Evolutionary conservation across 2,113 vertebrate species (phyloP), one percentile per base, ranked within the genome.

Genomic region (Anolis sagrei): DNA sequence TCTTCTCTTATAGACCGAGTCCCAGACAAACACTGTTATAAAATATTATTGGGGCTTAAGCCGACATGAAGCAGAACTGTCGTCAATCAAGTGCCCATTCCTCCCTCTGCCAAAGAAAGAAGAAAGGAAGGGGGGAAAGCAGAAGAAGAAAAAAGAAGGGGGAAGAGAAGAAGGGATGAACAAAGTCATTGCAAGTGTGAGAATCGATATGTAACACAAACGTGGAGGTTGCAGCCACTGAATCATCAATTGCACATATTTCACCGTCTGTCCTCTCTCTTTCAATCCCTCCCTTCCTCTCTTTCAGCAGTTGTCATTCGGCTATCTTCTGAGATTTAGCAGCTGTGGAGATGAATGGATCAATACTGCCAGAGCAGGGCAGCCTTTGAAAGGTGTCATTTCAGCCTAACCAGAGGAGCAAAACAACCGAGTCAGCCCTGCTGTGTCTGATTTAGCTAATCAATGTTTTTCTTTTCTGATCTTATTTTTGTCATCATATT

Each of bases 1-100:
- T 96, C 95, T 95, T 95, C 91, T 94, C 95, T 95, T 96, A 97
- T 97, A 97, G 92, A 87, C 87, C 80, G 13, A 85, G 88, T 58
- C 84, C 88, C 93, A 93, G 91, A 90, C 91, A 89, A 86, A 94
- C 92, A 90, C 85, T 79, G 93, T 87, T 94, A 95, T 94, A 92
- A 95, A 95, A 95, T 90, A 91, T 91, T 90, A 89, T 86, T 90
- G 91, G 88, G 92, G 93, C 94, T 93, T 92, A 44, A 93, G 90
- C 92, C 85, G 92, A 90, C 92, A 91, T 94, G 92, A 94, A 93
- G 68, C 83, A 66, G 87, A 88, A 80, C 69, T 88, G 93, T 81
- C 93, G 92, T 94, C 95, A 92, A 94, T 95, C 93, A 89, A 93
- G 94, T 34, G 16, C 70, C 54, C 64, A 44, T 5, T 44, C 39